These are phyloP conservation scores for Drosophila busckii DNA, from an alignment of 1,140 invertebrate genomes.

Conservation along the genomic window DNA sequence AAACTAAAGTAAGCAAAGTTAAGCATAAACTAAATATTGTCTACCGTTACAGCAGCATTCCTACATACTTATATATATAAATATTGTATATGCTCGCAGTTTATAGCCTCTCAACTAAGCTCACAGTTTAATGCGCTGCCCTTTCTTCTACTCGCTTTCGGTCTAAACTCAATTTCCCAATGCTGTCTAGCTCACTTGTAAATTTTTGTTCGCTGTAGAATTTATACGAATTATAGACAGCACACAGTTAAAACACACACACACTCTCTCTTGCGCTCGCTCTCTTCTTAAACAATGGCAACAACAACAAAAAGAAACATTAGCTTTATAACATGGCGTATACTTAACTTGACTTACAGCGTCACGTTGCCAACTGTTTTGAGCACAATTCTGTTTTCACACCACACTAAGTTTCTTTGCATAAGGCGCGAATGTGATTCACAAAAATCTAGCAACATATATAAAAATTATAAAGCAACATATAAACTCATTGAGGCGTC, in stretches of 20 bases:
- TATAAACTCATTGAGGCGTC: no score
- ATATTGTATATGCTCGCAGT: no score
- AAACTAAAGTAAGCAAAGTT: conserved; percentile 44
- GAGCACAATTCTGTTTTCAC: conserved; percentile 3
- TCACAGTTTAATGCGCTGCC: no score
- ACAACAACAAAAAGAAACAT: no score
- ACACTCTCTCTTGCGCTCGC: no score
- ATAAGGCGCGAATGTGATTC: conserved; percentile 54
- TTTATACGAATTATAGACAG: conserved; percentile 8
- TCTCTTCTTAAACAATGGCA: no score
- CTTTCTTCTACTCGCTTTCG: background rate
- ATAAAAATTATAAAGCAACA: conserved; percentile 20
- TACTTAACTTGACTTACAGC: background rate
- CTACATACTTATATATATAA: conserved; percentile 22
- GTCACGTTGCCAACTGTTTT: no score
- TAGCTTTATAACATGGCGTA: no score
- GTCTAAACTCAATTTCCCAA: background rate
- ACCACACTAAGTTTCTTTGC: conserved; percentile 24
- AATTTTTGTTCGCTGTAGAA: conserved; percentile 20
- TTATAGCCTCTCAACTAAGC: no score
- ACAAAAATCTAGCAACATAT: conserved; percentile 28
- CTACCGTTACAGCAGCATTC: conserved; percentile 40
- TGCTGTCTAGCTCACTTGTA: conserved; percentile 20
- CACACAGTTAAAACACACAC: background rate
- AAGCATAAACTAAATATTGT: conserved; percentile 53